phyloP scores from a whole-genome alignment of 1,140 invertebrate genomes.

The Trichomalopsis sarcophagae region DNA sequence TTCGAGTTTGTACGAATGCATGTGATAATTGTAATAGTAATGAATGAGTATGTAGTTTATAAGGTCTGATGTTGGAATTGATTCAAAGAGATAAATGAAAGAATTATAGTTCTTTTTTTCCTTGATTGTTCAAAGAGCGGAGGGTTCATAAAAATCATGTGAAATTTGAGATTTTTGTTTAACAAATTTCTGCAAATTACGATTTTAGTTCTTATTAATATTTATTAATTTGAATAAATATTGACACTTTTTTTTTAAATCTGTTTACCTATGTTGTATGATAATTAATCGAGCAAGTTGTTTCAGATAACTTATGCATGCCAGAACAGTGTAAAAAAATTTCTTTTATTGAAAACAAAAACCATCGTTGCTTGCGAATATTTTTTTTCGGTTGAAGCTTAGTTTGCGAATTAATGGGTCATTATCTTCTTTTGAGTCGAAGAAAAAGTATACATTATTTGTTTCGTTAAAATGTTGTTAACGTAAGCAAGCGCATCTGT shows the following conservation, averaged over 20 bases:
- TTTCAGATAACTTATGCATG: constrained; percentile 35
- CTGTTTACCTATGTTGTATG: not conserved
- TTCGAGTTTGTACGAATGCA: constrained; percentile 49
- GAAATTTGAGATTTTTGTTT: constrained; percentile 39
- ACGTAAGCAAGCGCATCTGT: constrained; percentile 15
- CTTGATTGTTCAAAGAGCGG: constrained; percentile 21
- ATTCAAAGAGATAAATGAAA: constrained; percentile 31
- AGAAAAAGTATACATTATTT: not conserved
- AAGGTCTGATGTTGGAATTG: constrained; percentile 50
- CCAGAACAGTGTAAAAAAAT: constrained; percentile 7
- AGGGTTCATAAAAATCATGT: not conserved
- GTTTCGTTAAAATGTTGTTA: constrained; percentile 30
- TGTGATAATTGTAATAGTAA: constrained; percentile 49
- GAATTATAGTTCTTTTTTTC: constrained; percentile 37
- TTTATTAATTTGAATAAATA: constrained; percentile 24
- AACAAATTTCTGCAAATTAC: constrained; percentile 28
- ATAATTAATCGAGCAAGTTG: not conserved
- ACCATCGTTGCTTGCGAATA: not conserved
- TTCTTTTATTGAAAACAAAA: constrained; percentile 15
- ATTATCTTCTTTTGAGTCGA: constrained; percentile 13
- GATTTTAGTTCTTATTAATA: constrained; percentile 21
- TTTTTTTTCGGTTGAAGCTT: constrained; percentile 11
- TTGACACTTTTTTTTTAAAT: constrained; percentile 25
- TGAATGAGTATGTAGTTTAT: constrained; percentile 40
- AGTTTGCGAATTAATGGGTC: constrained; percentile 5